phyloP scores from a whole-genome alignment of 2,113 vertebrate species.

The Centrocercus urophasianus region DNA sequence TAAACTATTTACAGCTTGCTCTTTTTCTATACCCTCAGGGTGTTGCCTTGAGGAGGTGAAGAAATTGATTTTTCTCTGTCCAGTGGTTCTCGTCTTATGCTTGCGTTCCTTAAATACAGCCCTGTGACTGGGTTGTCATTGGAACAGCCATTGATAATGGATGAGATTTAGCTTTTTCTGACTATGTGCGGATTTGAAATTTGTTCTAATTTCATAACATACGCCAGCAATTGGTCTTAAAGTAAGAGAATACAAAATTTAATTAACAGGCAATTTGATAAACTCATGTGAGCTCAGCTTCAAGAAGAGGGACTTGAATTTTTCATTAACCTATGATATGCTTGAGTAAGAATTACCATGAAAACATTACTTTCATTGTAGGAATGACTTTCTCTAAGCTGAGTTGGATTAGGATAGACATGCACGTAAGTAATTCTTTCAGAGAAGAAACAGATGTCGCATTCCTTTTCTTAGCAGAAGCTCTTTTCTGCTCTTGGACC shows the following conservation, averaged over 20 bases:
- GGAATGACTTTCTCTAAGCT: neutral
- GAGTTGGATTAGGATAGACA: neutral
- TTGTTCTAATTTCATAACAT: neutral
- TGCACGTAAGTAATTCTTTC: neutral
- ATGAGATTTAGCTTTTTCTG: neutral
- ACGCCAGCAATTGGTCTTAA: neutral
- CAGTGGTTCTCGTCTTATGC: neutral
- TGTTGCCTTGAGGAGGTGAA: neutral
- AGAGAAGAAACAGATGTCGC: neutral
- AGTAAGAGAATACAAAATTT: neutral
- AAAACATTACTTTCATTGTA: neutral
- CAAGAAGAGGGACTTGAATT: neutral
- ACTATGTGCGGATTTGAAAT: neutral
- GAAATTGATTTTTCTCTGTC: slow-evolving; percentile 22
- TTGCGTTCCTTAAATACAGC: neutral
- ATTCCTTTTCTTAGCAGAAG: neutral
- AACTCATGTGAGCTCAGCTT: neutral
- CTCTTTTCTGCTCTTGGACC: neutral
- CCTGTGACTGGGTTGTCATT: neutral
- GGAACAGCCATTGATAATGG: neutral
- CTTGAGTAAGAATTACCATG: slow-evolving; percentile 1
- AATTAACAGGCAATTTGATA: neutral
- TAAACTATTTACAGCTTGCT: slow-evolving; percentile 6
- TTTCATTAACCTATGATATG: neutral
- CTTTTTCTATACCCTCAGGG: neutral